phyloP scores from a whole-genome alignment of 2,888 invertebrate genomes.

The Ferdinandea cuprea region DNA sequence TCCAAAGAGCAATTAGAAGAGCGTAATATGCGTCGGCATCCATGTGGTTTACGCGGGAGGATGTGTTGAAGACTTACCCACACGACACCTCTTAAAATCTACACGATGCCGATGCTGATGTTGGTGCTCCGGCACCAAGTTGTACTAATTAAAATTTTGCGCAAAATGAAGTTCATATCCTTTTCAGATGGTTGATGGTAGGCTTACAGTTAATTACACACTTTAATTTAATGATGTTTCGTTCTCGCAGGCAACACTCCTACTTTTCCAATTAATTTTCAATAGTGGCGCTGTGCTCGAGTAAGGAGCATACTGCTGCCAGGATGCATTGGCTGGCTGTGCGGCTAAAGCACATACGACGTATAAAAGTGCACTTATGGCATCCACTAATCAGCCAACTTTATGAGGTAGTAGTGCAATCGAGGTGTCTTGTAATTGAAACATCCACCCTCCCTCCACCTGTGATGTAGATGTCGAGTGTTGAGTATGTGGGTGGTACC shows the following conservation, averaged over 20 bases:
- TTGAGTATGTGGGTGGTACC: no score
- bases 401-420: constrained; percentile 47
- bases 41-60: constrained; percentile 22
- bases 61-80: constrained; percentile 32
- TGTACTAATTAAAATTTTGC: constrained; percentile 71
- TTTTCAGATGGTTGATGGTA: constrained; percentile 52
- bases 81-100: background rate
- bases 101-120: background rate
- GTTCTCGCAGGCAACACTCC: constrained; percentile 55
- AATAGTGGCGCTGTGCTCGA: constrained; percentile 37
- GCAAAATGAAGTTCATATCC: constrained; percentile 69
- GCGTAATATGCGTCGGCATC: constrained; percentile 48
- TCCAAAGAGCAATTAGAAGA: constrained; percentile 56
- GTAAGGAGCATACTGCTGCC: constrained; percentile 7
- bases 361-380: constrained; percentile 56
- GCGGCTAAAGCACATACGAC: constrained; percentile 4
- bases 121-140: constrained; percentile 26
- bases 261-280: constrained; percentile 71
- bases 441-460: constrained; percentile 29
- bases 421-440: constrained; percentile 58
- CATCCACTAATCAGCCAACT: constrained; percentile 65
- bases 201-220: constrained; percentile 71
- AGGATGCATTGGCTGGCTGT: background rate
- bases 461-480: background rate
- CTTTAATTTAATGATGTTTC: constrained; percentile 66